Conservation (phyloP, 2,888 invertebrate species). For the Brachyptera risi region DNA sequence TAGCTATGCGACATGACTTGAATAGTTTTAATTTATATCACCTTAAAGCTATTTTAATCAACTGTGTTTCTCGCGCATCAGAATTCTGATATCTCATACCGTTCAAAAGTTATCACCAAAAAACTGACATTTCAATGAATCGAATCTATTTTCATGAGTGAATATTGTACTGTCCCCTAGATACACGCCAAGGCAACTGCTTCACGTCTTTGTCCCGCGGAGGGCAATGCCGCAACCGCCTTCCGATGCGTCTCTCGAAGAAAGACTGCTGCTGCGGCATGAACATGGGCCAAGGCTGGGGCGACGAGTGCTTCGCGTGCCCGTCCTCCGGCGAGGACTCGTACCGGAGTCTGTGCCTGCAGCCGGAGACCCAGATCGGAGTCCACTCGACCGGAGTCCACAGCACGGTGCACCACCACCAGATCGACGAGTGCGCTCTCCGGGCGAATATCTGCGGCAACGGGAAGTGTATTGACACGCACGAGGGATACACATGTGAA, state of each 20-base stretch:
- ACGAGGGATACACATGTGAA: constrained; percentile 71
- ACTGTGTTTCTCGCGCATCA: too few species aligned
- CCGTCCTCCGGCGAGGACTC: constrained; percentile 57
- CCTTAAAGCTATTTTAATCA: too few species aligned
- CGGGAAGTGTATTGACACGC: constrained; percentile 66
- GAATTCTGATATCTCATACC: too few species aligned
- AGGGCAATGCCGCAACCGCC: constrained; percentile 65
- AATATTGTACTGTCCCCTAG: too few species aligned
- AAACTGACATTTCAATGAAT: too few species aligned
- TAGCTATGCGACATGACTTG: too few species aligned
- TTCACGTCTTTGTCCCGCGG: constrained; percentile 63
- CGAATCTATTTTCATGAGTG: too few species aligned
- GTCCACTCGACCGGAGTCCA: background rate
- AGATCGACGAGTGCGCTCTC: constrained; percentile 71
- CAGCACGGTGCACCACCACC: too few species aligned
- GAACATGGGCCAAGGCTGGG: constrained; percentile 84
- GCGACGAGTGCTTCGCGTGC: constrained; percentile 71
- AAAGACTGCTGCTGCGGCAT: constrained; percentile 83
- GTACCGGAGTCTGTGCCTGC: constrained; percentile 10
- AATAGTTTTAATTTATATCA: too few species aligned
- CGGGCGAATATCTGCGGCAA: constrained; percentile 67
- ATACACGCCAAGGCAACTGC: constrained; percentile 75
- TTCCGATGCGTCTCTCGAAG: constrained; percentile 68
- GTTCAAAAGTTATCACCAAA: too few species aligned
- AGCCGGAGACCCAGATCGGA: background rate